A percentile compares a stretch with the other conserved stretches of the same genome.
These are phyloP conservation scores for Hirtodrosophila trivittata DNA, from an alignment of 2,888 invertebrate species.

Conservation along the genomic window DNA sequence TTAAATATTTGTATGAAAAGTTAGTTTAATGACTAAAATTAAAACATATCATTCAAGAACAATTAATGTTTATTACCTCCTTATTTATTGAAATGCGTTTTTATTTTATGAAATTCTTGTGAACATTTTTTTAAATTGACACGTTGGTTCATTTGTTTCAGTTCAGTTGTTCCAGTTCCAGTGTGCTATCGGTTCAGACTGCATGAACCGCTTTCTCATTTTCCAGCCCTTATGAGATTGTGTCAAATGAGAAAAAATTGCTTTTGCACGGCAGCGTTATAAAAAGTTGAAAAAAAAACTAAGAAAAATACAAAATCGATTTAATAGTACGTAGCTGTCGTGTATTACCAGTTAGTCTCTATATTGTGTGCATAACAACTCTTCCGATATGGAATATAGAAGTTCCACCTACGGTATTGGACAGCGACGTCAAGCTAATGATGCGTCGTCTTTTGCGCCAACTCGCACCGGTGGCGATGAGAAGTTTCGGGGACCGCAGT, in stretches of 20 bases:
- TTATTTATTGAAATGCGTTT: too few species aligned
- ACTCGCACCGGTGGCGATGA: constrained; percentile 39
- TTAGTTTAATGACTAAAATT: too few species aligned
- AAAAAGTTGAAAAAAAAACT: constrained; percentile 5
- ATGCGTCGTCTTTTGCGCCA: constrained; percentile 55
- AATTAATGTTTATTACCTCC: too few species aligned
- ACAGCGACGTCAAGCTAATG: constrained; percentile 52
- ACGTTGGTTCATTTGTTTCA: too few species aligned
- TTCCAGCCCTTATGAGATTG: constrained; percentile 27
- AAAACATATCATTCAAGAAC: too few species aligned
- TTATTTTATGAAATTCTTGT: too few species aligned
- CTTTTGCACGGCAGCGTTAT: constrained; percentile 36
- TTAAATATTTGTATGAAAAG: too few species aligned
- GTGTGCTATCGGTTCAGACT: not conserved
- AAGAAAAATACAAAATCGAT: not conserved
- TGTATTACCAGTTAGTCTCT: constrained; percentile 3
- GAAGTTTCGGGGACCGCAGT: constrained; percentile 37
- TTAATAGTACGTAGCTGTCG: constrained; percentile 1
- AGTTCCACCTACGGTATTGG: constrained; percentile 61
- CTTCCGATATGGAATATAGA: constrained; percentile 52
- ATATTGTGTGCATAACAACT: too few species aligned
- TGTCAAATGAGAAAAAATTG: constrained; percentile 49
- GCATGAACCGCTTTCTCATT: not conserved
- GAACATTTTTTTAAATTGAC: too few species aligned
- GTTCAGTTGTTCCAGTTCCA: too few species aligned